Percentiles rank a stretch among this genome's conserved stretches.
phyloP scores from a whole-genome alignment of 2,888 invertebrate species.

The Mimas tiliae region DNA sequence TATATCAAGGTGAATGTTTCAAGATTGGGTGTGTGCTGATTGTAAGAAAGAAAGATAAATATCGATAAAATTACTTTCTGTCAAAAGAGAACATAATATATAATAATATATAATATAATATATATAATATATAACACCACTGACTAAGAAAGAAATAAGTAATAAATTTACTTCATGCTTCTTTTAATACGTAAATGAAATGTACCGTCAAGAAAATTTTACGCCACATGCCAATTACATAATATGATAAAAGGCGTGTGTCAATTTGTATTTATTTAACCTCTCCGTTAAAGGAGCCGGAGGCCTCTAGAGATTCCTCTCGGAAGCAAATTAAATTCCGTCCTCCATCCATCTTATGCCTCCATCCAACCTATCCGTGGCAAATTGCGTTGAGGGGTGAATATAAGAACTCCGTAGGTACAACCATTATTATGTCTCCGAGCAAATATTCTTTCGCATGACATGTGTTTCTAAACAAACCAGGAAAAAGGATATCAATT shows the following conservation, averaged over 20 bases:
- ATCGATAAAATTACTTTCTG: no score
- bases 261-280: neutral
- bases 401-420: neutral
- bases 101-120: no score
- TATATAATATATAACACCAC: no score
- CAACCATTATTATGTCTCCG: neutral
- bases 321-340: constrained; percentile 15
- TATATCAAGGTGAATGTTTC: no score
- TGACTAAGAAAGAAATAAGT: no score
- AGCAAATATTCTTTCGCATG: neutral
- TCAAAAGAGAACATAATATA: no score
- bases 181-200: no score
- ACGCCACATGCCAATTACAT: no score
- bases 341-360: neutral
- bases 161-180: neutral
- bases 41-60: no score
- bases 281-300: neutral
- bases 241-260: neutral
- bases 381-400: neutral
- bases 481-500: no score
- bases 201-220: neutral
- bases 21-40: no score
- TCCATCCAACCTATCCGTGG: neutral
- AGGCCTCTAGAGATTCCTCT: neutral
- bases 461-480: neutral